These are phyloP conservation scores for Pissodes strobi DNA, from an alignment of 1,140 invertebrate genomes.

Conservation along the genomic window DNA sequence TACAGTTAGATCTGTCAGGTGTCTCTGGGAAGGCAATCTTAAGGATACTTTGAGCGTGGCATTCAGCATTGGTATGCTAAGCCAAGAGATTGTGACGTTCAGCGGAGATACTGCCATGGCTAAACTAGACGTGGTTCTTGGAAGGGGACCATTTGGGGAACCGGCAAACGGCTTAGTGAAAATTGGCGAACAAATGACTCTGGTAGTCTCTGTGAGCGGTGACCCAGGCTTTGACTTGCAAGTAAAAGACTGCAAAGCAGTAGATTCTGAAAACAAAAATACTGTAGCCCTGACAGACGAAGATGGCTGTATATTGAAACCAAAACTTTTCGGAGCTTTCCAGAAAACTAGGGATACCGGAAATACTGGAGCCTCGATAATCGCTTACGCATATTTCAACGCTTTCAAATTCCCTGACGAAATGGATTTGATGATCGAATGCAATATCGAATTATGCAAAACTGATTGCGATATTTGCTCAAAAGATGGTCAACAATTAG, in stretches of 20 bases:
- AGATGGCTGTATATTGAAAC: slow-evolving; percentile 78
- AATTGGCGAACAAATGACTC: slow-evolving; percentile 81
- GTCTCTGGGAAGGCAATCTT: slow-evolving; percentile 80
- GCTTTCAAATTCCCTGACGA: slow-evolving; percentile 89
- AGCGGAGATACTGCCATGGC: slow-evolving; percentile 82
- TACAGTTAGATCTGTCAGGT: slow-evolving; percentile 74
- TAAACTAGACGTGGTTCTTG: slow-evolving; percentile 77
- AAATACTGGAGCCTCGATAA: slow-evolving; percentile 71
- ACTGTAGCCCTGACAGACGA: slow-evolving; percentile 74
- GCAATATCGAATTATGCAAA: slow-evolving; percentile 84
- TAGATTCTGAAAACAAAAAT: slow-evolving; percentile 68
- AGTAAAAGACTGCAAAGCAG: slow-evolving; percentile 76
- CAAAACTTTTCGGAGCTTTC: slow-evolving; percentile 81
- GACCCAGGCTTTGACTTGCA: slow-evolving; percentile 80
- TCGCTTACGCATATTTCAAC: slow-evolving; percentile 81
- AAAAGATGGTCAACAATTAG: slow-evolving; percentile 67
- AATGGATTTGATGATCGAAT: slow-evolving; percentile 83
- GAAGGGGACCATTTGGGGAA: slow-evolving; percentile 76
- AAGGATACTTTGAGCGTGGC: slow-evolving; percentile 75
- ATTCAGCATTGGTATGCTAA: slow-evolving; percentile 78
- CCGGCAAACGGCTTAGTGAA: slow-evolving; percentile 77
- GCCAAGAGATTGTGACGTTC: slow-evolving; percentile 80
- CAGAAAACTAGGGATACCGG: slow-evolving; percentile 77
- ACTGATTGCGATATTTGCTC: slow-evolving; percentile 76
- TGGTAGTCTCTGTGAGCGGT: slow-evolving; percentile 80